phyloP scores from a whole-genome alignment of 2,797 vertebrate genomes.

The Cryptoprocta ferox region DNA sequence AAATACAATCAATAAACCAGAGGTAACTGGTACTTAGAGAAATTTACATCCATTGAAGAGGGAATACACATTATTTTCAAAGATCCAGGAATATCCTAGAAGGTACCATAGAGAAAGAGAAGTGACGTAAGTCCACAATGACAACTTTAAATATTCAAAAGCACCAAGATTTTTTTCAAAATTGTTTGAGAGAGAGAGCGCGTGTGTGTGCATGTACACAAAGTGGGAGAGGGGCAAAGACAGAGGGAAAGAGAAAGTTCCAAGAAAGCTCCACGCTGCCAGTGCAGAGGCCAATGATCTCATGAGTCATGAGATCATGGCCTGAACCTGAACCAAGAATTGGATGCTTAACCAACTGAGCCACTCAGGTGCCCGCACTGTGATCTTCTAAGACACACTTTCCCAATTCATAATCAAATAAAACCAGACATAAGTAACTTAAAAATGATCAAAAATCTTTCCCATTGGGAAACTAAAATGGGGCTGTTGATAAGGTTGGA shows the following conservation, averaged over 20 bases:
- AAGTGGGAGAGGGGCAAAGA: too few species aligned
- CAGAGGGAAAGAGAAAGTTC: too few species aligned
- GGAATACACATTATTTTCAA: neutral
- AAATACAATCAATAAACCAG: neutral
- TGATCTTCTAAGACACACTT: neutral
- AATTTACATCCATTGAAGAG: neutral
- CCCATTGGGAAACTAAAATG: neutral
- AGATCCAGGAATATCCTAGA: neutral
- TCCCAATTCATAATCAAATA: neutral
- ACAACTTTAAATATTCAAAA: neutral
- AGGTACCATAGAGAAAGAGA: neutral
- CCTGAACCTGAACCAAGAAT: too few species aligned
- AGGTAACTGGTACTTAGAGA: neutral
- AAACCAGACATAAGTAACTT: slow-evolving; percentile 28
- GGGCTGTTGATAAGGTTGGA: neutral
- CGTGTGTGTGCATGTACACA: too few species aligned
- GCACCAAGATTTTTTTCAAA: neutral
- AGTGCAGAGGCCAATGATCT: too few species aligned
- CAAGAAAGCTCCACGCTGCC: too few species aligned
- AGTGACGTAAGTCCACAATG: neutral
- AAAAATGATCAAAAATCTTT: neutral
- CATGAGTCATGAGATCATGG: too few species aligned
- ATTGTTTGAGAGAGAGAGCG: too few species aligned
- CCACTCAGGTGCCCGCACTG: neutral
- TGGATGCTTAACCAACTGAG: too few species aligned